Evolutionary conservation across 2,797 vertebrate genomes (phyloP).

Genomic region (Oceanodroma leucorhoa): DNA sequence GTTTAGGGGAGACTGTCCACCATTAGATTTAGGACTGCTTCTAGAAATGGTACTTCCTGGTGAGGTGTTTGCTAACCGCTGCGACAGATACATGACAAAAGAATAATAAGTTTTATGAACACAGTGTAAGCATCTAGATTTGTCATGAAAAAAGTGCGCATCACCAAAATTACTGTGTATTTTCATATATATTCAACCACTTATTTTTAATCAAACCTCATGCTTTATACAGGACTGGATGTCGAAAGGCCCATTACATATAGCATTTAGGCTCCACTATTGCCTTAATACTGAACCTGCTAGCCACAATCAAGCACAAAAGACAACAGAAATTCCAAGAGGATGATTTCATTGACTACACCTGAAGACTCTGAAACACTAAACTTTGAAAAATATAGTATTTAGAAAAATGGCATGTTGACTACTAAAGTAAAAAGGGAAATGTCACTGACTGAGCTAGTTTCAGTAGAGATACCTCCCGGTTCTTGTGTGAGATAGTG

Average conservation of each 20-base stretch:
- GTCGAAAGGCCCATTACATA: not conserved
- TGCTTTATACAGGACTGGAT: not conserved
- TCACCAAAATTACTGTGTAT: not conserved
- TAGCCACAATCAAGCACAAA: not conserved
- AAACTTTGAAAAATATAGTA: not conserved
- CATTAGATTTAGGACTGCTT: conserved; percentile 80
- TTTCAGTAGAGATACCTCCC: not conserved
- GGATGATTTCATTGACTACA: not conserved
- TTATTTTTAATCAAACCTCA: not conserved
- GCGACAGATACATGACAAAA: conserved; percentile 49
- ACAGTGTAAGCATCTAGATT: not conserved
- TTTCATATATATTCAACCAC: not conserved
- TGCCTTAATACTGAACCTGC: not conserved
- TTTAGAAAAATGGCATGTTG: not conserved
- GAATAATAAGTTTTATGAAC: not conserved
- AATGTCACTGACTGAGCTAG: not conserved
- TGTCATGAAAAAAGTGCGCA: not conserved
- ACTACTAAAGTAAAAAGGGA: not conserved
- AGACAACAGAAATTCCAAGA: not conserved
- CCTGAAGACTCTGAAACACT: not conserved
- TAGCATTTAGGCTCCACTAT: not conserved
- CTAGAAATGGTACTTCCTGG: conserved; percentile 79
- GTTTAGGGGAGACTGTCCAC: conserved; percentile 77
- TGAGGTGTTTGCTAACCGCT: conserved; percentile 80
- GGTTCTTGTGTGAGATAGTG: not conserved